Base-by-base conservation (phyloP, 1,140 invertebrate genomes). In the Rhagoletis zephyria region DNA sequence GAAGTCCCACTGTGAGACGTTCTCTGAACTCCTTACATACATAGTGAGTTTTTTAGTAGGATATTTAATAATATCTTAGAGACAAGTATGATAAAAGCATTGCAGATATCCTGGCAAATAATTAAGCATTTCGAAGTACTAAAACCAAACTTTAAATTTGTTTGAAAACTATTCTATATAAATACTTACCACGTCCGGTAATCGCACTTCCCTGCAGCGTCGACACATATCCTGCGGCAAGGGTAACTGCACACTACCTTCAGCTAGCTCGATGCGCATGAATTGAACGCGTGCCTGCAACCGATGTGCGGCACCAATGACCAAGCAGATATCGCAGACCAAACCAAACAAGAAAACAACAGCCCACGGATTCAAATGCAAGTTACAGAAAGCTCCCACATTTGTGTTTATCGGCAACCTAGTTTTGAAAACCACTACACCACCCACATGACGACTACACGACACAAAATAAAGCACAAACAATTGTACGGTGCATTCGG, bases 381-480 rank as follows among this genome's bases (percentile, higher is more conserved):
- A 4, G 16, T 2, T 1, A 45, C 60, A 48, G 1, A 0, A 16
- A 59, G 42, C 19, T 70, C 9, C n/a, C 30, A 0, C 67, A 7
- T 19, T 60, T 9, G 9, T 60, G 2, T 5, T 2, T 40, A 56
- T 10, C 6, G n/a, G 7, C 48, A 51, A 1, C 1, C 77, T 9
- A 19, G 3, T 6, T 51, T 85, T n/a, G 14, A 12, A 14, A 48
- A 9, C 16, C 48, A 14, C 1, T 19, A 51, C 59, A n/a, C 16
- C 6, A 9, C n/a, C 16, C 4, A 19, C 30, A 81, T 81, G n/a
- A 48, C 42, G 16, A 45, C 74, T 74, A 16, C 74, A 81, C 51
- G 85, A 51, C 14, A 85, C 42, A 51, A 85, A 88, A 42, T 88
- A 88, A 42, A 85, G 40, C 45, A 88, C 64, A 61, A 87, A 88